Conservation (phyloP, 2,888 invertebrate species). For the Drosophila anceps region DNA sequence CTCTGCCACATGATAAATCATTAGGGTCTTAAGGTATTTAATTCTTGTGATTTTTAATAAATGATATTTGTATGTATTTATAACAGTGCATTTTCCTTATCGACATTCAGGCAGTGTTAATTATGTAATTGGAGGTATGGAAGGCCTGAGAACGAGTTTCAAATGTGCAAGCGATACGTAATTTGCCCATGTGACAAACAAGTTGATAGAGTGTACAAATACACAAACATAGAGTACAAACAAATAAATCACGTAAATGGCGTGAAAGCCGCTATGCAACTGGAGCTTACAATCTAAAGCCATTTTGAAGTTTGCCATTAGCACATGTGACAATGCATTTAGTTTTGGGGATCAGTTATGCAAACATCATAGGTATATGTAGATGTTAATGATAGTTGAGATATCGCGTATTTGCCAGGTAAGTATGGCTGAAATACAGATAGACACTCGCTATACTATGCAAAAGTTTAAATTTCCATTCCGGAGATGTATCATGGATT, state of each 20-base stretch:
- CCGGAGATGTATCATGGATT: neutral
- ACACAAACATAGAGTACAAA: neutral
- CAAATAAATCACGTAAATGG: slow-evolving; percentile 17
- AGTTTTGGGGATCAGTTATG: neutral
- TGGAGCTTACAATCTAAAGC: neutral
- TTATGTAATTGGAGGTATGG: slow-evolving; percentile 30
- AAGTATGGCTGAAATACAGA: neutral
- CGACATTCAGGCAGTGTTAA: slow-evolving; percentile 3
- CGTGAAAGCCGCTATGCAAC: slow-evolving; percentile 2
- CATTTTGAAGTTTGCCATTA: neutral
- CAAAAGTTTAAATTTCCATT: neutral
- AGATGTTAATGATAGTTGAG: neutral
- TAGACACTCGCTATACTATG: neutral
- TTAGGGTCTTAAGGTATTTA: slow-evolving; percentile 40
- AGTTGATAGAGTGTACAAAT: slow-evolving; percentile 30
- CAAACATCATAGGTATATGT: neutral
- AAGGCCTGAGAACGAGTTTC: neutral
- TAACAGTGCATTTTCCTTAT: slow-evolving; percentile 57
- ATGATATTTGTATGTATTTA: slow-evolving; percentile 4
- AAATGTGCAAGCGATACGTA: slow-evolving; percentile 15
- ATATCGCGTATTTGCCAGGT: slow-evolving; percentile 51
- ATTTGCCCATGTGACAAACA: slow-evolving; percentile 59
- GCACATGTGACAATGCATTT: neutral
- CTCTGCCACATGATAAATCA: slow-evolving; percentile 68
- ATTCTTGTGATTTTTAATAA: slow-evolving; percentile 41